Evolutionary conservation across 35 echinoderm and acorn worm genomes (phyloP), one percentile per base, ranked within the genome.

Genomic region (Ophioderma brevispina): DNA sequence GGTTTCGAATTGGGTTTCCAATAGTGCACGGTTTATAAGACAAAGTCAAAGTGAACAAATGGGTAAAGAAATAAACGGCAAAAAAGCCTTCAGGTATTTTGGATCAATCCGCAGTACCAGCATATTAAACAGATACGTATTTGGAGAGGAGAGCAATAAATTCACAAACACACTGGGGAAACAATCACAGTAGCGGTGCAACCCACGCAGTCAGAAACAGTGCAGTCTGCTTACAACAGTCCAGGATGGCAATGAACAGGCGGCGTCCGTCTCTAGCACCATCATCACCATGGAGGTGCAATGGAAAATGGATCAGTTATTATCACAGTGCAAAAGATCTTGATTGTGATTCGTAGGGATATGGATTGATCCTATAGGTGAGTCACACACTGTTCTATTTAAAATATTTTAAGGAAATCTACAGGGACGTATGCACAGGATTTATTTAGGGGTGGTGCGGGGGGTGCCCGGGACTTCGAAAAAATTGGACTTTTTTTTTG

Each of bases 301-400:
- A 31, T 36, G 79, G 34, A 55, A 35, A n/a, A 43, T 88, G 0
- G 89, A 90, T 75, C 23, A 81, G 37, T 36, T 56, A 46, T 46
- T 95, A 4, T 56, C 52, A 32, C 82, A 31, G 10, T 99, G 19
- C 37, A 49, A 25, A 39, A n/a, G 93, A 99, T 41, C 21, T 99
- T 28, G 97, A 99, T 89, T 28, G 95, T 0, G 81, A 95, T 37
- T 82, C 37, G 33, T 99, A 1, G 97, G 93, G 14, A 95, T 99
- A 32, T 99, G 97, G 97, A 99, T 99, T 40, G 97, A 99, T 87
- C 97, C 97, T 52, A 99, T 99, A 38, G 97, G 97, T 99, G 64
- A 93, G 63, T 55, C 42, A 78, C 4, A 17, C 17, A 46, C 5
- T 46, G 75, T 77, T 10, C 4, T 46, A 46, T 46, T 46, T 46